Base-by-base conservation (phyloP, 1,140 invertebrate species). In the Chrysopa pallens region DNA sequence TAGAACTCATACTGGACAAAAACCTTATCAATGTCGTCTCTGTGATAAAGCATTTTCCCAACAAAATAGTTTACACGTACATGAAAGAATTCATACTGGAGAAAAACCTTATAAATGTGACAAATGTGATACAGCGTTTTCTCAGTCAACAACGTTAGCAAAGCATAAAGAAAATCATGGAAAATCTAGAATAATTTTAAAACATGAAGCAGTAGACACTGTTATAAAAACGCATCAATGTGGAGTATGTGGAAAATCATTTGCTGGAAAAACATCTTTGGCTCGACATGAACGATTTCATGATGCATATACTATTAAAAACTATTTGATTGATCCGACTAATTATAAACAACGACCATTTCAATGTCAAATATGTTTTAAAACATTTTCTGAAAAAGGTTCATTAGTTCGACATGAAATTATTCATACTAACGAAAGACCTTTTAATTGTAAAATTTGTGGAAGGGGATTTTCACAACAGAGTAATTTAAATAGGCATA, bases 51-150 rank as follows among this genome's bases (percentile, higher is more conserved):
- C 8, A 35, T 35, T 35, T 35, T 73, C 29, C 51, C 60, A 23
- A 59, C 54, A 42, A 69, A 64, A 23, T 5, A 23, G 17, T 23
- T 23, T 23, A 23, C 17, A 23, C 5, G 17, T 23, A 23, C 17
- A 23, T 23, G 17, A 23, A 23, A 23, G 17, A 23, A 23, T 23
- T 3, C 17, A 23, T 23, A 23, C 17, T 23, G 17, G 17, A 23
- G 17, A 23, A 2, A 23, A 23, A 23, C 17, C 17, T 23, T 23
- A 23, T 23, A 23, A 23, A 23, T 23, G 17, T 23, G 5, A 23
- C 5, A 2, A 3, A 23, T 23, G 17, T 23, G 17, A 23, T 23
- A 23, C 2, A 23, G 2, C 5, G 5, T 23, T 23, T 23, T 23
- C 17, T 5, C 17, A 23, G 5, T 23, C 17, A 23, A 23, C 17